These are phyloP conservation scores for Cichlasoma orientale DNA, from an alignment of 2,797 vertebrate species.

Conservation along the genomic window DNA sequence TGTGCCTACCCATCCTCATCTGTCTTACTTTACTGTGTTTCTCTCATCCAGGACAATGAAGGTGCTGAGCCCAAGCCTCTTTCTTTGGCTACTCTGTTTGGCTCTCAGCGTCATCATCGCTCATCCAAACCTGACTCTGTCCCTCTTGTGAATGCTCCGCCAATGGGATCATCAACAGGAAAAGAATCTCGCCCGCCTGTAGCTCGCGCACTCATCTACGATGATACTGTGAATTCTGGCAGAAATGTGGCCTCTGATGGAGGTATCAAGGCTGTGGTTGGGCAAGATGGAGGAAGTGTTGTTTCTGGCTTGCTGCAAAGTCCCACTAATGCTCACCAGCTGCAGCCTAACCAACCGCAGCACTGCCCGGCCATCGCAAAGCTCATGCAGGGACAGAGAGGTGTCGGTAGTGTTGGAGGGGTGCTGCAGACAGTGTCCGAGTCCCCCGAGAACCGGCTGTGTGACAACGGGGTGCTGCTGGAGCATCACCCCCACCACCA, in stretches of 20 bases:
- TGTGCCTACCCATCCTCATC: neutral
- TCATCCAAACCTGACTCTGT: conserved; percentile 45
- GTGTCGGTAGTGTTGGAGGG: conserved; percentile 67
- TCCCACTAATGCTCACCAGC: neutral
- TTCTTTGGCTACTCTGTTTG: conserved; percentile 87
- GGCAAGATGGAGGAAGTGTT: conserved; percentile 7
- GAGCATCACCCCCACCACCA: conserved; percentile 66
- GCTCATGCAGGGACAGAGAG: conserved; percentile 83
- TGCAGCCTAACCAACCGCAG: conserved; percentile 62
- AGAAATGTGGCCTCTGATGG: conserved; percentile 18
- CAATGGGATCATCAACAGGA: conserved; percentile 9
- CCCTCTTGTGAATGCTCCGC: conserved; percentile 5
- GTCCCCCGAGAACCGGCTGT: conserved; percentile 84
- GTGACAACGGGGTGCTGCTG: conserved; percentile 76
- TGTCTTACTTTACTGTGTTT: neutral
- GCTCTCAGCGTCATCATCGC: conserved; percentile 74
- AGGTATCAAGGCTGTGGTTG: neutral
- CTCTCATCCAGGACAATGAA: conserved; percentile 69
- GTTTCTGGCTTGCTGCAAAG: conserved; percentile 11
- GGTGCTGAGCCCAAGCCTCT: conserved; percentile 81
- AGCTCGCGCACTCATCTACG: conserved; percentile 86
- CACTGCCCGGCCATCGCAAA: conserved; percentile 94
- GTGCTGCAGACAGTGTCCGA: conserved; percentile 86
- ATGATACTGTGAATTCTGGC: conserved; percentile 72
- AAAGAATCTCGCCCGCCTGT: conserved; percentile 73